These are phyloP conservation scores for Myathropa florea DNA, from an alignment of 2,888 invertebrate species.

Conservation along the genomic window DNA sequence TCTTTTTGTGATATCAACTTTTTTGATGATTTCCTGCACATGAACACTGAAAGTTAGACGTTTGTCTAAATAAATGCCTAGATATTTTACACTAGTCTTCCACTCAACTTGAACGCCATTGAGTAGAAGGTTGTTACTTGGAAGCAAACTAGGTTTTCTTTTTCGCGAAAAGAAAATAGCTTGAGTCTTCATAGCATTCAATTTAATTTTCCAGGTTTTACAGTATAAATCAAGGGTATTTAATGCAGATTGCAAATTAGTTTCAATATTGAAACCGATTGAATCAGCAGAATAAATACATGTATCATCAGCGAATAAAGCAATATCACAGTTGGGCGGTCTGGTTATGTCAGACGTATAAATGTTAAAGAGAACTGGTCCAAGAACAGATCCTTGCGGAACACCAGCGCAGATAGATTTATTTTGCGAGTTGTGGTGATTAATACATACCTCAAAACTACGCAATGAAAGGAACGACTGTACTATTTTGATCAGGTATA, in stretches of 20 bases:
- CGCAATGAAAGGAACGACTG: background rate
- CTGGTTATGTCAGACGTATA: too few relatives aligned
- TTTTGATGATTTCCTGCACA: background rate
- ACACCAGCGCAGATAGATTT: background rate
- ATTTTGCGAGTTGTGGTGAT: background rate
- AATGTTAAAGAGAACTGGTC: background rate
- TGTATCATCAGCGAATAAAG: background rate
- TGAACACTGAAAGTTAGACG: background rate
- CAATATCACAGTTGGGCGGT: background rate
- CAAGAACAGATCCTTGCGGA: too few relatives aligned
- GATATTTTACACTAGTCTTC: background rate
- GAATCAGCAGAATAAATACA: background rate
- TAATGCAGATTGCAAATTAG: background rate
- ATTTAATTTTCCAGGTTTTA: background rate
- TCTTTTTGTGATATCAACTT: background rate
- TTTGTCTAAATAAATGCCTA: background rate
- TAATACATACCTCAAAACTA: background rate
- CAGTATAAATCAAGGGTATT: background rate
- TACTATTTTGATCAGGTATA: background rate
- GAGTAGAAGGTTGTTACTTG: background rate
- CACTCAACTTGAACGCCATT: background rate
- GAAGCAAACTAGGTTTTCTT: background rate
- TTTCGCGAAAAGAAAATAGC: background rate
- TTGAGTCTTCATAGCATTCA: too few relatives aligned
- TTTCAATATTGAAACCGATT: background rate